Base-by-base conservation (phyloP, 2,113 vertebrate genomes). In the Protomyctophum bolini region DNA sequence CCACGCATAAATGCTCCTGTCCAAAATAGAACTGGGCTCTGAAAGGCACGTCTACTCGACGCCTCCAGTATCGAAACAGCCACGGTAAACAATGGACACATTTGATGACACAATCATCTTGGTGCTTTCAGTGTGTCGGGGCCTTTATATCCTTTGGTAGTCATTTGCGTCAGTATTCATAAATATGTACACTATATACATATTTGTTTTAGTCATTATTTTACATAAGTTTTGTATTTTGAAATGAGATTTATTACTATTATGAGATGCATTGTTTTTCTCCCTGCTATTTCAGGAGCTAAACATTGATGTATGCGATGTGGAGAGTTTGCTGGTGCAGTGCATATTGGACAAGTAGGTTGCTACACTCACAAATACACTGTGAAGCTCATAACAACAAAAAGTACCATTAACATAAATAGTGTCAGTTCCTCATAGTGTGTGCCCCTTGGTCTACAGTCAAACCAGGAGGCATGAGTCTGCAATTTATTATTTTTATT, bases 321-420 rank as follows among this genome's bases (percentile, higher is more conserved):
- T 99, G 93, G 97, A 99, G 91, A 99, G 98, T 93, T 95, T 99
- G 93, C 95, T 99, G 92, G 98, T 99, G 83, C 98, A 98, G 93
- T 99, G 98, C 92, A 99, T 98, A 94, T 93, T 99, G 94, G 97
- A 99, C 94, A 98, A 99, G 98, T 99, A 95, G 79, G 98, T 97
- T 70, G 73, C 0, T 41, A 41, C 29, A 0, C 7, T 58, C n/a
- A 56, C 4, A 6, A 56, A 2, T 54, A 4, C 70, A 9, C 55
- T 52, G 14, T 65, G 63, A 69, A 1, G 9, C 14, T 52, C 21
- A 47, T 6, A 57, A 3, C 29, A 33, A 65, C 6, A 33, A 55
- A 28, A 6, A 15, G 5, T 45, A 11, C 2, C 14, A 12, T 76
- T 81, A 66, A 46, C 60, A 41, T 77, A 51, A 80, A 63, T 70